Base-by-base conservation (phyloP, 2,797 vertebrate genomes). In the Alcedo quadribrachys region DNA sequence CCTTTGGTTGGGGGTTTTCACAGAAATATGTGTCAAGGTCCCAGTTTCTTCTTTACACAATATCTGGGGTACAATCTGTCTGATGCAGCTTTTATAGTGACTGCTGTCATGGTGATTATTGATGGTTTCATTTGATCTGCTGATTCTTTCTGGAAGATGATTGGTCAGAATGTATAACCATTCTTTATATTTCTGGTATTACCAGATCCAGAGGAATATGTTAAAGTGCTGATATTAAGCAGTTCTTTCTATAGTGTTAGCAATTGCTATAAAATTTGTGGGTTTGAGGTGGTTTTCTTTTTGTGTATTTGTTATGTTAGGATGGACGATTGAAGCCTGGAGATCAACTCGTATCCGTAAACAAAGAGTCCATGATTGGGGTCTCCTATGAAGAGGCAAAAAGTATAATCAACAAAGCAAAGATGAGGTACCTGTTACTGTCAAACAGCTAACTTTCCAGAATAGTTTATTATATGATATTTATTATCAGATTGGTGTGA, bases 331-430 rank as follows among this genome's bases (percentile, higher is more conserved):
- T 99, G 95, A 98, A 98, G 89, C 96, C 98, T 17, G 99, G 99
- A 46, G 99, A 99, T 96, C 99, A 99, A 93, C 98, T 99, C 60
- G 98, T 99, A 81, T 99, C 99, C 80, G 96, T 99, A 92, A 99
- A 99, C 96, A 99, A 98, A 86, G 99, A 99, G 94, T 99, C 99
- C 16, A 96, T 99, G 97, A 98, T 99, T 65, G 98, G 99, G 19
- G 98, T 99, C 74, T 99, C 98, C 40, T 98, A 98, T 42, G 99
- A 99, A 96, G 98, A 99, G 95, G 99, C 99, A 42, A 97, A 97
- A 96, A 98, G 96, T 94, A 97, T 99, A 95, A 97, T 99, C 90
- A 98, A 95, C 22, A 97, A 97, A 91, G 98, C 98, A 92, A 99
- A 98, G 48, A 96, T 98, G 92, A 99, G 99, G 99, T 99, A 97